Evolutionary conservation across 2,888 invertebrate genomes (phyloP), one percentile per base, ranked within the genome.

Genomic region (Lissonota sp.): DNA sequence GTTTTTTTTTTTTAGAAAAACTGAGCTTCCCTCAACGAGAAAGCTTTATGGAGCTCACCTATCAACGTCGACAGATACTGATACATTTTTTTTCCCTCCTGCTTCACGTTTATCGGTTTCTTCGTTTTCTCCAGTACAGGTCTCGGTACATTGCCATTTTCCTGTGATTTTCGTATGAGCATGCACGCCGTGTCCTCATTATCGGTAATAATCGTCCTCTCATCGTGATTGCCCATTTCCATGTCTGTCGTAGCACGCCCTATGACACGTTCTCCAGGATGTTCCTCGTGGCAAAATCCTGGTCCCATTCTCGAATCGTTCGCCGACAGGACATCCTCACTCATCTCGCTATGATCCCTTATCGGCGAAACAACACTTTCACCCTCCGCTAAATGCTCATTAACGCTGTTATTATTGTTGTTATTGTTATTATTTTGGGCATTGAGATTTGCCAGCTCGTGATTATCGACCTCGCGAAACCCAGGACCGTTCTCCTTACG

Each of bases 61-160:
- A 90, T 85, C 53, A 90, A 76, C 7, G 88, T 88, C 5, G 88
- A 87, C 10, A 88, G 66, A 83, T 88, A 89, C 82, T 91, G 90
- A 83, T 87, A 87, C n/a, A 87, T 74, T 66, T 89, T 90, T 6
- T 76, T 84, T 8, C 88, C 91, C 71, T 87, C 86, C 44, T 80
- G 78, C 7, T 26, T 57, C 2, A 10, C 7, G 5, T 53, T 53
- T 0, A 37, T 42, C 42, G 51, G 1, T 6, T 10, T 60, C 51
- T 49, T 49, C 16, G 58, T 40, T 55, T 78, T 82, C 8, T 78
- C 81, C 44, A 84, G 55, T 71, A 84, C 83, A 7, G 85, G 80
- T 37, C 80, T 79, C 39, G 60, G 51, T 10, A 67, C 40, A 40
- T 8, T 69, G 0, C 84, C 81, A 71, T 84, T 84, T 71, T 85